Conservation (phyloP, 1,140 invertebrate species). For the Lutraria rhynchaena region DNA sequence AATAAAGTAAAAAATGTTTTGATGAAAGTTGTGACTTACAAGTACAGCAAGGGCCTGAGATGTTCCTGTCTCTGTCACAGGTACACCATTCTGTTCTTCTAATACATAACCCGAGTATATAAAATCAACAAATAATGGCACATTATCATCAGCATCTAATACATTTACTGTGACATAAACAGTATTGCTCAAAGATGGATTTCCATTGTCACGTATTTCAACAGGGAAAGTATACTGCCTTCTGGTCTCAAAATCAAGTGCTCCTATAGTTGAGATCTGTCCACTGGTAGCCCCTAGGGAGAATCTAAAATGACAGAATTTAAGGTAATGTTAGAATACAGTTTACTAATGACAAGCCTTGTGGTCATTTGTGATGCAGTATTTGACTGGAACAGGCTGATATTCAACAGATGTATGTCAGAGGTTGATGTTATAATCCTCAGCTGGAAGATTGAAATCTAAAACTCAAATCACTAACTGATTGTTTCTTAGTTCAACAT, state of each 20-base stretch:
- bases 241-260: conserved; percentile 65
- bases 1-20: no score
- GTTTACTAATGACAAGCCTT: no score
- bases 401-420: no score
- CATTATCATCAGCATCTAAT: conserved; percentile 63
- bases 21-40: background rate
- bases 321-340: no score
- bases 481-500: no score
- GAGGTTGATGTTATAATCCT: no score
- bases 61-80: background rate
- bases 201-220: conserved; percentile 58
- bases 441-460: no score
- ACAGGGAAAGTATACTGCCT: conserved; percentile 62
- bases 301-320: no score
- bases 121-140: conserved; percentile 66
- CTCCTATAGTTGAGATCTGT: conserved; percentile 54
- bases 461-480: no score
- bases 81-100: conserved; percentile 49
- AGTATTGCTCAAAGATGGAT: conserved; percentile 19
- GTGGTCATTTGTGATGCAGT: no score
- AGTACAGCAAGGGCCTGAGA: background rate
- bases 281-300: conserved; percentile 61
- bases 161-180: conserved; percentile 68
- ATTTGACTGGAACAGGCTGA: no score
- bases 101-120: conserved; percentile 60